phyloP scores from a whole-genome alignment of 2,113 vertebrate species.

The Castor canadensis region DNA sequence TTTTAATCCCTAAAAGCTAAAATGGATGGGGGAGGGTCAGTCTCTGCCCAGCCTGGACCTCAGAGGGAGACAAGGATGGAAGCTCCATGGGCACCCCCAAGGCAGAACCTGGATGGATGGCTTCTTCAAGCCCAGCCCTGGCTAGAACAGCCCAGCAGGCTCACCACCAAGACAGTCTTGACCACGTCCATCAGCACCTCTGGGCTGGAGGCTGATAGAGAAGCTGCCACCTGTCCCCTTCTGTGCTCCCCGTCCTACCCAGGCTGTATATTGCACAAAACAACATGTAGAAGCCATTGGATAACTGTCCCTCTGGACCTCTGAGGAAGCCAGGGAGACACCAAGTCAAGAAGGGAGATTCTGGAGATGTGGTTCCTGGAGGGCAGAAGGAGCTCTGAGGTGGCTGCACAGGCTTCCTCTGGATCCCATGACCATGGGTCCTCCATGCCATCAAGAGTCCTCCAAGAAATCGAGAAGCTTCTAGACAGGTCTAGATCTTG shows the following conservation, averaged over 20 bases:
- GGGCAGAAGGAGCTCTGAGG: background rate
- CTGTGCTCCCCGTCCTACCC: background rate
- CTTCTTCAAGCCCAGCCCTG: background rate
- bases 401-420: background rate
- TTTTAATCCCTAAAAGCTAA: background rate
- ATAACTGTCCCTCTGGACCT: conserved; percentile 23
- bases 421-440: background rate
- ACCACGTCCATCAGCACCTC: background rate
- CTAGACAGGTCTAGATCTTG: conserved; percentile 55
- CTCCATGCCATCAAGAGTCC: background rate
- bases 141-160: background rate
- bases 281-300: conserved; percentile 66
- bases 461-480: background rate
- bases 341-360: background rate
- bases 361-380: background rate
- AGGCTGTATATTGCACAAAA: conserved; percentile 81
- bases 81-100: background rate
- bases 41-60: background rate
- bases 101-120: background rate
- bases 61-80: background rate
- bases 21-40: background rate
- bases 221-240: background rate
- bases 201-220: background rate
- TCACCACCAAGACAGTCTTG: background rate
- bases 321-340: conserved; percentile 49